Base-by-base conservation (phyloP, 1,140 invertebrate genomes). In the Drosophila obscura region DNA sequence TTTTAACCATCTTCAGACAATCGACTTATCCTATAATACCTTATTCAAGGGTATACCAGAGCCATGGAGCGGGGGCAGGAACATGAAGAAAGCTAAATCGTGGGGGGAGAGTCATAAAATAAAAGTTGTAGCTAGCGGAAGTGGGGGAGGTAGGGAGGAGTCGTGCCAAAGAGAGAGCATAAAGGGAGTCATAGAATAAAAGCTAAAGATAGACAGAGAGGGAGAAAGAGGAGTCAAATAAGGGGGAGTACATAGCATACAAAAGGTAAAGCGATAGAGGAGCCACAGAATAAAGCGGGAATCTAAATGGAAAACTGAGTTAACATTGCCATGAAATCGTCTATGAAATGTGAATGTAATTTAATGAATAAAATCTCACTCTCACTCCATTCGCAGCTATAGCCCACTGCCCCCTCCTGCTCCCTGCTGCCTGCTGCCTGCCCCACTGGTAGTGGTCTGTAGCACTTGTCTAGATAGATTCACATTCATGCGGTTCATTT, bases 341-440 rank as follows among this genome's bases (percentile, higher is more conserved):
- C 83, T 87, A 87, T 87, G 84, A 87, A 87, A 87, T 87, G 79
- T 80, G 83, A 79, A 88, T 88, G 83, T 88, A 87, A 87, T 87
- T 79, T 35, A 83, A 87, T 87, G 82, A 88, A 87, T 85, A 85
- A 85, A 78, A 68, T 67, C 26, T 45, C 43, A 4, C 8, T 22
- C 16, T 11, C 13, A 15, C 6, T n/a, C 35, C 35, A 9, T 6
- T 35, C 8, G 31, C 31, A 35, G 31, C 35, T 2, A 11, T 13
- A 39, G 9, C 31, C 31, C 8, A 3, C 8, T 11, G 15, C 50
- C 28, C 13, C 5, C 4, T 0, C 4, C 13, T 4, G 2, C 9
- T 19, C 0, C 43, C 1, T 4, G 0, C 35, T 22, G 19, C 7
- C 2, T 19, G 31, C 9, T 35, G 9, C 7, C 39, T 26, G 9